A percentile compares a stretch with the other conserved stretches of the same genome.
These are phyloP conservation scores for Centropus unirufus DNA, from an alignment of 2,113 vertebrate genomes.

Conservation along the genomic window DNA sequence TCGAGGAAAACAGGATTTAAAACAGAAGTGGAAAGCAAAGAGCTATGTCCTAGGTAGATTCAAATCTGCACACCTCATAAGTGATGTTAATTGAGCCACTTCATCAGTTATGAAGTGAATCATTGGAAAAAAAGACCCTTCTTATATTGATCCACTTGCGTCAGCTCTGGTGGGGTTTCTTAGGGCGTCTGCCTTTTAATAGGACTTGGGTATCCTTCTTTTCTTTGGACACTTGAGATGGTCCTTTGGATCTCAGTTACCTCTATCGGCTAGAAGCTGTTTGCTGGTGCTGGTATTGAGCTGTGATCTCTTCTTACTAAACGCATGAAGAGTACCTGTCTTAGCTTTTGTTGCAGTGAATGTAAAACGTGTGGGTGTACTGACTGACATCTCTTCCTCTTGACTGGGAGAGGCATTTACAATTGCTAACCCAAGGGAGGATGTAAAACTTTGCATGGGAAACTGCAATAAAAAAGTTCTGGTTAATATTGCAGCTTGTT, in stretches of 20 bases:
- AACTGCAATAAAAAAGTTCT: not conserved
- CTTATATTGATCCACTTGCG: not conserved
- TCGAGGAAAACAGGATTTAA: not conserved
- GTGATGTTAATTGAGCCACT: not conserved
- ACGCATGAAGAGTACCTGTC: not conserved
- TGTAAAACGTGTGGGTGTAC: not conserved
- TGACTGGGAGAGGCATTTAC: not conserved
- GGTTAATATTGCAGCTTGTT: not conserved
- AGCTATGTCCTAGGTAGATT: not conserved
- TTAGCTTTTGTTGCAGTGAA: not conserved
- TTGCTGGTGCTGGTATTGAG: not conserved
- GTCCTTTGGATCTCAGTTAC: not conserved
- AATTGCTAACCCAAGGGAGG: not conserved
- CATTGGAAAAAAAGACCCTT: not conserved
- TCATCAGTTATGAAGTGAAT: not conserved
- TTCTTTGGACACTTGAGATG: not conserved
- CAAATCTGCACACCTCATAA: not conserved
- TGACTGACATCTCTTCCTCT: not conserved
- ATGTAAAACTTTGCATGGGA: not conserved
- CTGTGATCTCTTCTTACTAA: not conserved
- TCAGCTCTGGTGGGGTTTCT: not conserved
- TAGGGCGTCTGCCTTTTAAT: not conserved
- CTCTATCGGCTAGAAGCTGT: not conserved
- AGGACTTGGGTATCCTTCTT: not conserved
- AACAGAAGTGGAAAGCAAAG: not conserved